phyloP scores from a whole-genome alignment of 2,888 invertebrate species.

The Meiosimyza decipiens region DNA sequence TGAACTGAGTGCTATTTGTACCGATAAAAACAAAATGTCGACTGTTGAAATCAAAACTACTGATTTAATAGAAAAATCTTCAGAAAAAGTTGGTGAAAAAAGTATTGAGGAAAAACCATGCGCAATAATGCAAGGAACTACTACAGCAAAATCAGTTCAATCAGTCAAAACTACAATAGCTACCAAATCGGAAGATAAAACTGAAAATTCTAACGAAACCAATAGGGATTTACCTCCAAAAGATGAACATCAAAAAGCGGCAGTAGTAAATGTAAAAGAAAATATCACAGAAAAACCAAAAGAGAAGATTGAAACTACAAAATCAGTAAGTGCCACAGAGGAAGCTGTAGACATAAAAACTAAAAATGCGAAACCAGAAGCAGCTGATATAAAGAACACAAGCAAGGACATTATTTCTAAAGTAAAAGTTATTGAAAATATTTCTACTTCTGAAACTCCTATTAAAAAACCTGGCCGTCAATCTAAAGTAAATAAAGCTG shows the following conservation, averaged over 20 bases:
- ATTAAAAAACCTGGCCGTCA: slow-evolving; percentile 35
- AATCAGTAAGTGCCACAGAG: slow-evolving; percentile 53
- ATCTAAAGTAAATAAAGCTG: slow-evolving; percentile 25
- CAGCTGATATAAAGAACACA: neutral
- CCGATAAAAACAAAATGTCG: too few relatives aligned
- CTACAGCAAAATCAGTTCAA: neutral
- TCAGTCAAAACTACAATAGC: neutral
- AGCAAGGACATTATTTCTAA: neutral
- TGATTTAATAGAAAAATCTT: too few relatives aligned
- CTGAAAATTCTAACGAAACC: neutral
- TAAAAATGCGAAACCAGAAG: neutral
- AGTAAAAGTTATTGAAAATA: slow-evolving; percentile 33
- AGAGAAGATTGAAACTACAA: slow-evolving; percentile 34
- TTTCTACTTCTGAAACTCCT: slow-evolving; percentile 29
- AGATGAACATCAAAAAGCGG: slow-evolving; percentile 10
- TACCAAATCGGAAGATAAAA: neutral
- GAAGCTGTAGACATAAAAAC: slow-evolving; percentile 23
- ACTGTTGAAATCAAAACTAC: too few relatives aligned
- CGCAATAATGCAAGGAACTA: too few relatives aligned
- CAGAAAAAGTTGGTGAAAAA: neutral
- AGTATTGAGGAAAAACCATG: neutral
- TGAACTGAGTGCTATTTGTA: too few relatives aligned
- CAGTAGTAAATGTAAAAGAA: slow-evolving; percentile 37
- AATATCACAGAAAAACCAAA: slow-evolving; percentile 26
- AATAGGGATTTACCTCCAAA: neutral